Base-by-base conservation (phyloP, 1,140 invertebrate genomes). In the Listronotus bonariensis region DNA sequence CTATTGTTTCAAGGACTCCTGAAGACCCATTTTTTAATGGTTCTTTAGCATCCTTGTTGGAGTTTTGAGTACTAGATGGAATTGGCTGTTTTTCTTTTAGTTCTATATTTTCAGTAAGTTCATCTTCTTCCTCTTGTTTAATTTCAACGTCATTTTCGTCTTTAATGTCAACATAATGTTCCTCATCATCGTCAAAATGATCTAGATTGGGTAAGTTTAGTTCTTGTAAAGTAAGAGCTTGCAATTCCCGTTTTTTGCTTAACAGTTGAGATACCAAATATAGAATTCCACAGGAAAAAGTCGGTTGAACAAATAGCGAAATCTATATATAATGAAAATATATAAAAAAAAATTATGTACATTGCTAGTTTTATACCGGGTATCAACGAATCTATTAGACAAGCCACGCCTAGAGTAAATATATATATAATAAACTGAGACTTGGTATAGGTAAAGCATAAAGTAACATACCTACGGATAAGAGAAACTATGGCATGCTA, bases 201-300 rank as follows among this genome's bases (percentile, higher is more conserved):
- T 71, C 63, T 12, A 69, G 43, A 49, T 45, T 36, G 20, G 49
- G 43, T 10, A 67, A 10, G 10, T 34, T 46, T 0, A 55, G 31
- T 54, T 68, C 52, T 64, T 73, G 70, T 65, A 72, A 72, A 58
- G 38, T 74, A 12, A 76, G 58, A 1, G 72, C 68, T 52, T 66
- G 68, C 31, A 77, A 34, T 20, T 57, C 38, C 5, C 60, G 54
- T 18, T 72, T 75, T 63, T 75, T 74, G 8, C 38, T 48, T n/a
- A 76, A 67, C 38, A 95, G 79, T 80, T 93, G 88, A 0, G 91
- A 92, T n/a, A 94, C 78, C 0, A 93, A 74, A 72, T 90, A 89
- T n/a, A 96, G 77, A 56, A 89, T 86, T 41, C 88, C 92, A 76
- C 92, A 92, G 0, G 86, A 80, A 77, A 93, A 82, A 60, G 82